phyloP scores from a whole-genome alignment of 2,888 invertebrate genomes.

The Athetis lepigone region DNA sequence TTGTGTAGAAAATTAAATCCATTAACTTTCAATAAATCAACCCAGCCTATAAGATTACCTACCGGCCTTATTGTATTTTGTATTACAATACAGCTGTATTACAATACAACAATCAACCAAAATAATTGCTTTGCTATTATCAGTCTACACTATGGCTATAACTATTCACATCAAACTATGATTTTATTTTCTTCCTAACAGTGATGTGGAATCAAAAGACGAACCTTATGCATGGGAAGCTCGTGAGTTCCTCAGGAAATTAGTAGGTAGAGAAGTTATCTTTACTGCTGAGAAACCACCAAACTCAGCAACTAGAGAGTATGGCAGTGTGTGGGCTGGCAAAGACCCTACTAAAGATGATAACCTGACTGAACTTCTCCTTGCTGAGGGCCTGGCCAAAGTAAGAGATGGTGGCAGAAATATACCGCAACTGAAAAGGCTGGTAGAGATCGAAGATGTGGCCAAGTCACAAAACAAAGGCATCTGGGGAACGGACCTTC shows the following conservation, averaged over 20 bases:
- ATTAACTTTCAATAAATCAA: not conserved
- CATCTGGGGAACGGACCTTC: slow-evolving; percentile 91
- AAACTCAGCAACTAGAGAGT: slow-evolving; percentile 95
- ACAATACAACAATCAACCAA: slow-evolving; percentile 29
- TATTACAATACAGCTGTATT: slow-evolving; percentile 27
- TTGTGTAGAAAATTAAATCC: slow-evolving; percentile 4
- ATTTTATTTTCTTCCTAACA: slow-evolving; percentile 67
- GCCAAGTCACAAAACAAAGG: slow-evolving; percentile 97
- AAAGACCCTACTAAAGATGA: slow-evolving; percentile 95
- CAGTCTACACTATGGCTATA: not conserved
- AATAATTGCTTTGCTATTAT: slow-evolving; percentile 33
- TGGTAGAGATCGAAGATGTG: slow-evolving; percentile 96
- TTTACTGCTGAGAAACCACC: slow-evolving; percentile 96
- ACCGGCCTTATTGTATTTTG: slow-evolving; percentile 4
- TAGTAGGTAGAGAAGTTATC: slow-evolving; percentile 97
- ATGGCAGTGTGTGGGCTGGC: slow-evolving; percentile 96
- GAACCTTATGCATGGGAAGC: slow-evolving; percentile 99
- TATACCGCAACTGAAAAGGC: slow-evolving; percentile 91
- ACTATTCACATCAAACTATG: not conserved
- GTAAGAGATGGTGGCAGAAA: slow-evolving; percentile 92
- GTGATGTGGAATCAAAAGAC: slow-evolving; percentile 94
- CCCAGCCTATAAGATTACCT: not conserved
- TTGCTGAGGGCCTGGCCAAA: slow-evolving; percentile 97
- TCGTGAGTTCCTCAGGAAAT: slow-evolving; percentile 97
- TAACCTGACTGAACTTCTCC: slow-evolving; percentile 96